Percentiles rank a stretch among this genome's conserved stretches.
phyloP scores from a whole-genome alignment of 2,113 vertebrate species.

The Sceloporus undulatus region DNA sequence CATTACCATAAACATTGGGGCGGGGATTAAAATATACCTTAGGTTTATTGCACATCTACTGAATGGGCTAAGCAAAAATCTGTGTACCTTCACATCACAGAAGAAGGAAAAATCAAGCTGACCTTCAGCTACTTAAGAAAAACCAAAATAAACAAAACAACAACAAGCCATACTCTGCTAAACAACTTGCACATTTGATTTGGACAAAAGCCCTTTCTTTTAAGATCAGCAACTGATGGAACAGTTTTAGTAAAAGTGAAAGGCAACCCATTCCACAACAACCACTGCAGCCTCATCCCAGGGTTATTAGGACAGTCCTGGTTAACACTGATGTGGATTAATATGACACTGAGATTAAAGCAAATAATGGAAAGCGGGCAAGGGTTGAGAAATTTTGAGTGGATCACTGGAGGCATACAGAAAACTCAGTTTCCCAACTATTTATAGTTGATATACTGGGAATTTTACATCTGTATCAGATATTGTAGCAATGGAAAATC shows the following conservation, averaged over 20 bases:
- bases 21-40: conserved; percentile 12
- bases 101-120: conserved; percentile 26
- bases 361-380: neutral
- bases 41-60: neutral
- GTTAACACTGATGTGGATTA: neutral
- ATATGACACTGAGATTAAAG: neutral
- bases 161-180: neutral
- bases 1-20: neutral
- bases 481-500: neutral
- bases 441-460: neutral
- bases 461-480: neutral
- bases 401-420: neutral
- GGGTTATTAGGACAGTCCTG: neutral
- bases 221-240: neutral
- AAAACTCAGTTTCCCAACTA: neutral
- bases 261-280: neutral
- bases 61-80: conserved; percentile 14
- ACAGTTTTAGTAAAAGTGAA: neutral
- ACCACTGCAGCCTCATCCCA: neutral
- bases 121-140: accelerated
- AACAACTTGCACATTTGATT: neutral
- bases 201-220: neutral
- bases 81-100: neutral
- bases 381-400: neutral
- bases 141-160: neutral